Evolutionary conservation across 2,113 vertebrate species (phyloP), one percentile per base, ranked within the genome.

Genomic region (Myocastor coypus): DNA sequence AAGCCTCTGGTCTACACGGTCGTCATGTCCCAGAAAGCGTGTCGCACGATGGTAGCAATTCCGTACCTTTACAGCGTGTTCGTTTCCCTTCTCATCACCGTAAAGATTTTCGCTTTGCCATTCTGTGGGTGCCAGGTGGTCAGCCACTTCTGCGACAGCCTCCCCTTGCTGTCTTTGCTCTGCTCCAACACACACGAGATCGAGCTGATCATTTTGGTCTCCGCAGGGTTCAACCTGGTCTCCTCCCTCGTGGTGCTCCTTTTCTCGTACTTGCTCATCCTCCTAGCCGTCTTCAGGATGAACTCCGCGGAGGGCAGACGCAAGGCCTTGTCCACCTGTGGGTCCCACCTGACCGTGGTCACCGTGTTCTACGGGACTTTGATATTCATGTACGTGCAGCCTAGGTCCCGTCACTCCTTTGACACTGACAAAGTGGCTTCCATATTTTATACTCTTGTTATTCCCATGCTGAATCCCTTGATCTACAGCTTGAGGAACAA

Each of bases 121-220:
- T 98, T 97, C 37, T 97, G 96, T 42, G 55, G 68, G 3, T 94
- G 86, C 42, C 91, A 96, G 88, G 0, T 96, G 0, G 82, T 82
- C 16, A 81, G 50, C 40, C 64, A 87, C 75, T 87, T 63, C 40
- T 94, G 98, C 87, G 97, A 98, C 57, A 88, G 94, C 68, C 81
- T 96, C 0, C 89, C 78, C 0, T 81, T 98, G 32, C 50, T 98
- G 42, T 92, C 93, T 40, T 94, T 98, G 24, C 69, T 98, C 26
- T 98, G 98, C 11, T 97, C 94, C 59, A 61, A 69, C 2, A 96
- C 95, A 4, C 13, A n/a, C 4, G n/a, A 85, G 37, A 94, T 85
- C 0, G 91, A 97, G 34, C 17, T 20, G 0, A 40, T 97, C 5
- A 92, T 98, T 85, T 85, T 98, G 17, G 66, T 68, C 3, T 46